Percentiles rank a stretch among this genome's conserved stretches.
Conservation (phyloP, 2,113 vertebrate genomes). For the Leucopsar rothschildi region DNA sequence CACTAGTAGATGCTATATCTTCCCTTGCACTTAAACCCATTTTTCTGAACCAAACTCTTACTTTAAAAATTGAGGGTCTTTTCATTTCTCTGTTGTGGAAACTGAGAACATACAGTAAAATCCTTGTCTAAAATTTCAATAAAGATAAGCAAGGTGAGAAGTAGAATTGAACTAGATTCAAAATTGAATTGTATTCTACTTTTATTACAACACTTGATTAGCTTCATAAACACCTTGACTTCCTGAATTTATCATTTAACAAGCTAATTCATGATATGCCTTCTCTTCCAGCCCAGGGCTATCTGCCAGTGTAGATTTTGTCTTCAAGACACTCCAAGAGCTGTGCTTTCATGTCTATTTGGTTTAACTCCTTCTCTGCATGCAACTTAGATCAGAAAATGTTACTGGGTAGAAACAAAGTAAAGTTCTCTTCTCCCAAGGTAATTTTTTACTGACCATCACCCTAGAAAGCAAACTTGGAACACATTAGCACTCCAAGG, state of each 20-base stretch:
- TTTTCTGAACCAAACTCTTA: background rate
- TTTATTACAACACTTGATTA: background rate
- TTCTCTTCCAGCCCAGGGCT: background rate
- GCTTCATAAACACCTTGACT: background rate
- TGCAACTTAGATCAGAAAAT: background rate
- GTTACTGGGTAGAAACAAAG: background rate
- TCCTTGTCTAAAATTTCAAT: background rate
- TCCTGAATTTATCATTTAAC: background rate
- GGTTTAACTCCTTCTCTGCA: background rate
- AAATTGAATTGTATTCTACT: background rate
- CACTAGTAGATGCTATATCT: background rate
- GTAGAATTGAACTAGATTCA: background rate
- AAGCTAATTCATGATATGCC: background rate
- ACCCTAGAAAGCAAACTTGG: background rate
- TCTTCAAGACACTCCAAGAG: background rate
- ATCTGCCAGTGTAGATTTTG: background rate
- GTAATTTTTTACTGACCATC: background rate
- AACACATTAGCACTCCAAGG: background rate
- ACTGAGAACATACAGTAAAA: background rate
- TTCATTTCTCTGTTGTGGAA: background rate
- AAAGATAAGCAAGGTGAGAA: background rate
- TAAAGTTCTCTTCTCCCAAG: background rate
- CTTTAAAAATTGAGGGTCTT: background rate
- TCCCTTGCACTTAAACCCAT: background rate
- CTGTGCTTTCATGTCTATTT: background rate